Conservation (phyloP, 2,113 vertebrate species). For the Varanus salvator region DNA sequence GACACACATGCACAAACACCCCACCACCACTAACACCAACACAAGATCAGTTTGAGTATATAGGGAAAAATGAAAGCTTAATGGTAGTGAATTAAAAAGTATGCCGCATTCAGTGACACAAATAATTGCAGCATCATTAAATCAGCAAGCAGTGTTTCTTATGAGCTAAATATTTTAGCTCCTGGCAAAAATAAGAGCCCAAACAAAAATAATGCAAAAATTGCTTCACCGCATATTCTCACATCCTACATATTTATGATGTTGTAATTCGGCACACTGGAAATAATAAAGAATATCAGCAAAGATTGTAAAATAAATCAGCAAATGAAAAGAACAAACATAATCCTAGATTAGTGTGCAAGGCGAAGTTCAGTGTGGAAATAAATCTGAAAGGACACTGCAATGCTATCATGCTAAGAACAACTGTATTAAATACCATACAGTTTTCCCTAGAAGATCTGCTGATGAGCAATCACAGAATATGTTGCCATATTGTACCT, state of each 20-base stretch:
- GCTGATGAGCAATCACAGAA: neutral
- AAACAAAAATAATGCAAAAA: neutral
- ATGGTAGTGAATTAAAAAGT: constrained; percentile 30
- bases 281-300: constrained; percentile 24
- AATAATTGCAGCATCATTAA: constrained; percentile 26
- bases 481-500: neutral
- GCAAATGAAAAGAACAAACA: constrained; percentile 14
- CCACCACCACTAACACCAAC: neutral
- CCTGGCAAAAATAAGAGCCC: constrained; percentile 14
- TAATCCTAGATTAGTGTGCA: neutral
- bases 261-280: neutral
- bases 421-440: neutral
- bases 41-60: neutral
- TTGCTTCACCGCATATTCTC: neutral
- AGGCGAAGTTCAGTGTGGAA: neutral
- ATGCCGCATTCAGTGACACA: neutral
- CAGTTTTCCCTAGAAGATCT: neutral
- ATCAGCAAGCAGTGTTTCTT: constrained; percentile 21
- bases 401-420: neutral
- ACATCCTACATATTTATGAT: neutral
- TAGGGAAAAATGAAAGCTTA: constrained; percentile 25
- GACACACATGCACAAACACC: constrained; percentile 4
- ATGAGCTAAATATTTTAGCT: constrained; percentile 26
- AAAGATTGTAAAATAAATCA: constrained; percentile 8
- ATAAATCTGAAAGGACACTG: neutral